Base-by-base conservation (phyloP, 2,888 invertebrate genomes). In the Nesidiocoris tenuis region DNA sequence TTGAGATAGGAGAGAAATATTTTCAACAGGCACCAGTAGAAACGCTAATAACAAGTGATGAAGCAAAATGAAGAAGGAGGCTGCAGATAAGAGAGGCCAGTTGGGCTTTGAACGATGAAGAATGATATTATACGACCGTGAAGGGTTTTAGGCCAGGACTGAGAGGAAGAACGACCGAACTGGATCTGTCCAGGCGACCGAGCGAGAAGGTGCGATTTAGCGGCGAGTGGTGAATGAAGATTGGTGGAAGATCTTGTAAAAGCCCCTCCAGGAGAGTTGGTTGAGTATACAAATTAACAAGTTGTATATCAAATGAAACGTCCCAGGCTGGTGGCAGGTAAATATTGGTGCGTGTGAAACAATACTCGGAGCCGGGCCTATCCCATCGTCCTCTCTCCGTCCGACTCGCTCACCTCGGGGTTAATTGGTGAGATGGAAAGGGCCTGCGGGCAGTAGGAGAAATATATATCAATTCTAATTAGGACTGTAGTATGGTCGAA, bases 381-480 rank as follows among this genome's bases (percentile, higher is more conserved):
- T 39, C 24, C 72, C 61, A 61, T 72, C 54, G n/a, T 39, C 61
- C 70, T 39, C 39, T 54, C 39, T 39, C 39, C 12, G 39, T 39
- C 12, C 39, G 39, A 12, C 39, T 39, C 39, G 39, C 39, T 39
- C 39, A 39, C 39, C 39, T 39, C 39, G 12, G 39, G 72, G 72
- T 72, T 72, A 72, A 72, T 72, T 72, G 72, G 72, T 72, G 25
- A 65, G 72, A 72, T 72, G 55, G 72, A 39, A 56, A 39, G 25
- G 61, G 61, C 61, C 55, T 57, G 61, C 21, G 72, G 72, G 61
- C 56, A 72, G 61, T 19, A 25, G 39, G 17, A 39, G 72, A 72
- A 72, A 72, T 72, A 72, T 72, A 72, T 72, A 72, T 72, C 72
- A 72, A 72, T 72, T 72, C 72, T 72, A 72, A 72, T 72, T 72